Evolutionary conservation across 2,113 vertebrate genomes (phyloP), one percentile per base, ranked within the genome.

Genomic region (Oryzias woworae): DNA sequence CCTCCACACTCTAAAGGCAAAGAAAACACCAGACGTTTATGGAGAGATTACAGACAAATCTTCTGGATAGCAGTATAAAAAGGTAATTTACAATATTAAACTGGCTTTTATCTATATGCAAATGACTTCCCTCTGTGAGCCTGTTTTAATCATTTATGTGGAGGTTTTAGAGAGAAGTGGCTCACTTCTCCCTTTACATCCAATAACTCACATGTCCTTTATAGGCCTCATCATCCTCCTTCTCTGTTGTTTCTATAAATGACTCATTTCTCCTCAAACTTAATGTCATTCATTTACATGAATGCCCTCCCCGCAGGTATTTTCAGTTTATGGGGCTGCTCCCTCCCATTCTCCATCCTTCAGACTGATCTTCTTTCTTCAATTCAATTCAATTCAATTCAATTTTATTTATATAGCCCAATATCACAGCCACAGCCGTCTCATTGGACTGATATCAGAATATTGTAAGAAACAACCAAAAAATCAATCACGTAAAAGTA

Each of bases 71-170:
- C 76, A 54, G 43, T 78, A 82, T 88, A 70, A 90, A 90, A 89
- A 85, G 84, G 71, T 85, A 85, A 90, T 92, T 91, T 89, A 84
- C 70, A 58, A 77, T 86, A 83, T 90, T 89, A 90, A 89, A 88
- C 77, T 83, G 81, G 85, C 84, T 89, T 90, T 88, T 91, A 91
- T 90, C 78, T 85, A 73, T 83, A 90, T 90, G 88, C 84, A 89
- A 91, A 92, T 89, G 53, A 73, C 58, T 26, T 52, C 62, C 49
- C 69, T 70, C 72, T 80, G 60, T 63, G 20, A 26, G 45, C 66
- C 65, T 56, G 72, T 80, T 77, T 89, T 71, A 89, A 88, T 86
- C 72, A 85, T 84, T 82, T 80, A 84, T 73, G 60, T 78, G 75
- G 81, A 72, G 71, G 62, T 71, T 75, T 75, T 81, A 65, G 55